phyloP scores from a whole-genome alignment of 2,797 vertebrate species.

The Crenuchus spilurus region DNA sequence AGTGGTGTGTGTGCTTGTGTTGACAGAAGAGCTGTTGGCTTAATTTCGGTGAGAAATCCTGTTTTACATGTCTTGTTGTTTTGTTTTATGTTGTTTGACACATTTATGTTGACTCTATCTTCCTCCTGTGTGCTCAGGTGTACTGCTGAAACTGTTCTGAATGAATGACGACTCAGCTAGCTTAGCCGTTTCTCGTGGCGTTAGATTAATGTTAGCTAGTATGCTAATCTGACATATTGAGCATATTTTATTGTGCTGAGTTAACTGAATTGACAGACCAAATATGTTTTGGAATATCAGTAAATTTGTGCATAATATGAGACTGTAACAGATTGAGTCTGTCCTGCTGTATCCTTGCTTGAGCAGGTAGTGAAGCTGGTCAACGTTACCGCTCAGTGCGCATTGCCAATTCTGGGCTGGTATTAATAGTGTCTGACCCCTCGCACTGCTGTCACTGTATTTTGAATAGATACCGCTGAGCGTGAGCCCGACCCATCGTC shows the following conservation, averaged over 20 bases:
- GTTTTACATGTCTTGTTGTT: neutral
- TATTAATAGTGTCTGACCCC: neutral
- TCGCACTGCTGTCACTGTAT: too few species aligned
- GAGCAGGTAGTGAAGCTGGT: neutral
- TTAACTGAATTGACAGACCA: neutral
- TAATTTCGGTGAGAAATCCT: conserved; percentile 68
- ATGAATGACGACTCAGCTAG: neutral
- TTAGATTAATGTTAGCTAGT: neutral
- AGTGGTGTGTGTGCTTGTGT: conserved; percentile 33
- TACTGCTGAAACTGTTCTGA: neutral
- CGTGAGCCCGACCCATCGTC: neutral
- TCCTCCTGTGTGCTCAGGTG: neutral
- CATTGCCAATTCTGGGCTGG: too few species aligned
- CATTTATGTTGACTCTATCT: neutral
- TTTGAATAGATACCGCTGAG: neutral
- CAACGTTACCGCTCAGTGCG: neutral
- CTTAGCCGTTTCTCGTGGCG: neutral
- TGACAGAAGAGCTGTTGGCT: conserved; percentile 41
- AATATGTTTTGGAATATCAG: neutral
- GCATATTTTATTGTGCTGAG: neutral
- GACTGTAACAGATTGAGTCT: neutral
- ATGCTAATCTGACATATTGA: neutral
- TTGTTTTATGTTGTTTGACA: neutral
- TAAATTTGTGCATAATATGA: neutral
- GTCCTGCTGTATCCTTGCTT: neutral